Base-by-base conservation (phyloP, 2,888 invertebrate species). In the Aleiodes testaceus region DNA sequence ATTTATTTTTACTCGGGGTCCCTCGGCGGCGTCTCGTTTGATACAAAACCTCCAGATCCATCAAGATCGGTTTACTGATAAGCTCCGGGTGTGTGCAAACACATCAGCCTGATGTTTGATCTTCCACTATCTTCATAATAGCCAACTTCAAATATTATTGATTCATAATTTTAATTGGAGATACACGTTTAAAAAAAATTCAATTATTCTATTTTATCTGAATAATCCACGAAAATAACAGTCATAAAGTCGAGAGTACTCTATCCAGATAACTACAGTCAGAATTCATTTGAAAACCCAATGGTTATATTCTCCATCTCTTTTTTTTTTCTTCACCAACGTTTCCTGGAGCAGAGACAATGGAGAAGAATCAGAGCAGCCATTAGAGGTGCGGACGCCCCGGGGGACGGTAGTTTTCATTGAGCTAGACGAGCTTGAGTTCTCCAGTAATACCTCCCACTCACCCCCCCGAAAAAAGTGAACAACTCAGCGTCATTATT, bases 71-170 rank as follows among this genome's bases (percentile, higher is more conserved):
- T 36, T 77, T 79, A 77, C 80, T 79, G 75, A 52, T 50, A 66
- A 75, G 72, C 72, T 71, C 73, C 75, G 80, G 80, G 16, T 78
- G 81, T 82, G 77, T 76, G 72, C 68, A 79, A 81, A 81, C 75
- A 77, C 79, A 80, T 77, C 74, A 79, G 77, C 74, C 2, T 36
- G 75, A 69, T 72, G 59, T 36, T 36, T 36, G 36, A 36, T 36
- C 36, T 36, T 36, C 1, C 9, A 36, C 9, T 36, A 36, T 36
- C 36, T 3, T 9, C 9, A 36, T 36, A 36, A 36, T 36, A 9
- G 36, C 36, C 9, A 11, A 6, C 36, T 36, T 1, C 36, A 36
- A 36, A 36, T 36, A 36, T 36, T 36, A 36, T 36, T 11, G 36
- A 36, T 26, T 5, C 3, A 26, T 26, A 26, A 2, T 26, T 26